Base-by-base conservation (phyloP, 2,113 vertebrate species). In the Pelmatolapia mariae region DNA sequence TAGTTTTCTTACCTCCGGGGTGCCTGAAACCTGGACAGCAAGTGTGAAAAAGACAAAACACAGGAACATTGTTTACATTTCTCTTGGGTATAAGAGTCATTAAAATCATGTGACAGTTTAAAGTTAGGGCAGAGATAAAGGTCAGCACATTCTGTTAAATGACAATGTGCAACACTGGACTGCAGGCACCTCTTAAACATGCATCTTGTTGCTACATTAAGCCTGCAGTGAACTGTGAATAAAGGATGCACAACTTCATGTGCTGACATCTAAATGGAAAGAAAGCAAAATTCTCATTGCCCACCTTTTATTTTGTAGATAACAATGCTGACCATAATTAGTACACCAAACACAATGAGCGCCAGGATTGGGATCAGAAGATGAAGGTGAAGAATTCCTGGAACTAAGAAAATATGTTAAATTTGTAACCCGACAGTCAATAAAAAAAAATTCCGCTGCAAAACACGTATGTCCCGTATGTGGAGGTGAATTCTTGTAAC, bases 1-100 rank as follows among this genome's bases (percentile, higher is more conserved):
- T 84, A 93, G 88, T 91, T 91, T 68, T 86, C 87, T 94, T 96
- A 96, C 95, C 95, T 94, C 94, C 95, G 45, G 94, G 89, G 84
- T 90, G 82, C 24, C n/a, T 81, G 61, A 81, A 18, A 88, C 89
- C 95, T 95, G 82, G 12, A 53, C 2, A 84, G 76, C 87, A 36
- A 68, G 45, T 10, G 80, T 4, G 80, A 89, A 84, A 92, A 92
- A 92, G 53, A 88, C 50, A 93, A 87, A 93, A 81, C 86, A 89
- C 91, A 95, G 94, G 91, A 94, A 54, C 12, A 81, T 76, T 56
- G 53, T 88, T 91, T 61, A 89, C 22, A 92, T 89, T 81, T 89
- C 19, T 31, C 3, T 24, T 10, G 47, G 85, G 33, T 68, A 76
- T 52, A 47, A 91, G n/a, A 50, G 38, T 45, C 54, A 61, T 91